Evolutionary conservation across 2,888 invertebrate genomes (phyloP).

Genomic region (Sussaba pulchella): DNA sequence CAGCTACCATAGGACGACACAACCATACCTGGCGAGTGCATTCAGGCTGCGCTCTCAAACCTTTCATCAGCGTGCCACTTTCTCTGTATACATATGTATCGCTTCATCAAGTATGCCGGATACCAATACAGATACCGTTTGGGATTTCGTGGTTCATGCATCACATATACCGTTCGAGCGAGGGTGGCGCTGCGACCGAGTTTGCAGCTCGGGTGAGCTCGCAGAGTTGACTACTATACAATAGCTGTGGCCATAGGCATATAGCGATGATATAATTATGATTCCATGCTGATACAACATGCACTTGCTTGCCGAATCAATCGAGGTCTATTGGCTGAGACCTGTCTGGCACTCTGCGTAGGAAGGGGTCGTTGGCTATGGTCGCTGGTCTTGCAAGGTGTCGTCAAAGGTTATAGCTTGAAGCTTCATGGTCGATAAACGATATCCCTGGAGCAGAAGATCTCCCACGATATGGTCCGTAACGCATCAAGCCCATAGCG

Average conservation of each 20-base stretch:
- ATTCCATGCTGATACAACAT: constrained; percentile 28
- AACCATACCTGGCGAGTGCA: neutral
- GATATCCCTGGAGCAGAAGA: neutral
- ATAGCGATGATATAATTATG: constrained; percentile 9
- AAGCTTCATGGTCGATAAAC: constrained; percentile 18
- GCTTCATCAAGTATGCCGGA: neutral
- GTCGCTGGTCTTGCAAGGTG: neutral
- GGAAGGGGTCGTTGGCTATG: neutral
- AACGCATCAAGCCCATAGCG: constrained; percentile 68
- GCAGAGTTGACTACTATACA: constrained; percentile 27
- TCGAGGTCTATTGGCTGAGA: constrained; percentile 72
- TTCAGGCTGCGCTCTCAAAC: neutral
- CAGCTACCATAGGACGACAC: neutral
- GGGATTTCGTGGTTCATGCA: constrained; percentile 11
- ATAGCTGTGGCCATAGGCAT: constrained; percentile 21
- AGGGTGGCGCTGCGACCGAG: constrained; percentile 45
- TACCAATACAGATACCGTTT: constrained; percentile 26
- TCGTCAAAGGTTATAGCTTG: neutral
- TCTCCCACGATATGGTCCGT: constrained; percentile 62
- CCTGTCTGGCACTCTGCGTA: neutral
- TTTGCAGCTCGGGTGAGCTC: constrained; percentile 33
- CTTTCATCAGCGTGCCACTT: neutral
- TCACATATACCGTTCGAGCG: constrained; percentile 45
- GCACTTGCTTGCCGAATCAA: constrained; percentile 63
- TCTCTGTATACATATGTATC: constrained; percentile 29